Evolutionary conservation across 1,140 invertebrate species (phyloP), one percentile per base, ranked within the genome.

Genomic region (Drosophila subobscura): DNA sequence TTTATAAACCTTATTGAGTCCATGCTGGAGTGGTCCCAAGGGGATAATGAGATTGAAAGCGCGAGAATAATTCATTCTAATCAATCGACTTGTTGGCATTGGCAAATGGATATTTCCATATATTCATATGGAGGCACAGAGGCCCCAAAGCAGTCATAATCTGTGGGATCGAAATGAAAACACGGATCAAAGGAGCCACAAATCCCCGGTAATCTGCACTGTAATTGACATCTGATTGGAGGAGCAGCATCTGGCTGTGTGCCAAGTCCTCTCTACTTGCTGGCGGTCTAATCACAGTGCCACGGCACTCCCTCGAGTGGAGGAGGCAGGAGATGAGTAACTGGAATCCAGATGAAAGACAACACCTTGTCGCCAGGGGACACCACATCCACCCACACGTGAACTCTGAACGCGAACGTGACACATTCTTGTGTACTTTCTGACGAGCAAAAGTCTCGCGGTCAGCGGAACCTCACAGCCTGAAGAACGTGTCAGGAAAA

Each of bases 151-250:
- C 63, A 49, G 50, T 68, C 66, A 49, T 68, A 68, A 68, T 68
- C 63, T 27, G 10, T 3, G 2, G 8, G 29, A 8, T 33, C 8
- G 10, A 10, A 33, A 8, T 33, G 10, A 10, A 33, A 33, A 33
- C 3, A 33, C 12, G 8, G 20, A 40, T 55, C 52, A 55, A 55
- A 56, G 37, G 51, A 57, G 60, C 52, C 58, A 33, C 47, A 65
- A 55, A 55, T 59, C 63, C 63, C 51, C 46, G 41, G 42, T 68
- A 65, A 65, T 64, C 75, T 74, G 41, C 46, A 37, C 44, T 41
- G 51, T 56, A 81, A 83, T 83, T 83, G 79, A 65, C 79, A 64
- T 78, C 59, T 83, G 79, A 83, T 78, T 73, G 79, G 63, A 78
- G 58, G 40, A 68, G 33, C 3, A 37, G 44, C 61, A 64, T 54